Evolutionary conservation across 2,113 vertebrate species (phyloP).

Genomic region (Cyanoramphus novaezelandiae): DNA sequence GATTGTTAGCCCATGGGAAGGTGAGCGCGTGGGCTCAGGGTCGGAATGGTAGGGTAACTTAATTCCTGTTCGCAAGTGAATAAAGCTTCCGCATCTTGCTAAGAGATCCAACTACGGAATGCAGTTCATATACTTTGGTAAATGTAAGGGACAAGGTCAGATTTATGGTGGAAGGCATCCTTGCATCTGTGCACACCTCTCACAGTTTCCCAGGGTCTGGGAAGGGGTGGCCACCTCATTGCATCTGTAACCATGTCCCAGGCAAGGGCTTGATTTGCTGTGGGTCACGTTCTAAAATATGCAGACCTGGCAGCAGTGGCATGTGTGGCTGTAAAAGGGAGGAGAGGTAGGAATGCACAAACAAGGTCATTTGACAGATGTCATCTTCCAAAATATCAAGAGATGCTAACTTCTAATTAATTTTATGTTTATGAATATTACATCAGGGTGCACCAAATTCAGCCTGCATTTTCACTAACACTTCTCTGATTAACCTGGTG

Average conservation of each 20-base stretch:
- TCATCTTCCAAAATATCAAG: neutral
- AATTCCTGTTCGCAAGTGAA: neutral
- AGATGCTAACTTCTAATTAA: neutral
- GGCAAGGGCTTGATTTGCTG: neutral
- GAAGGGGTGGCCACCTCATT: neutral
- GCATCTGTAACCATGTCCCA: fast-evolving
- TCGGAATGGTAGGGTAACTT: neutral
- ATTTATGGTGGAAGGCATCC: neutral
- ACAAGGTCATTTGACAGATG: neutral
- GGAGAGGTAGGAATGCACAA: neutral
- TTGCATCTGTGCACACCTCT: neutral
- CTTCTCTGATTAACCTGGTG: neutral
- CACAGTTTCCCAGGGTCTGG: neutral
- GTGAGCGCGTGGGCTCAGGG: fast-evolving
- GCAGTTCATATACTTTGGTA: fast-evolving
- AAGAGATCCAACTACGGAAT: neutral
- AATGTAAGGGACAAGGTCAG: neutral
- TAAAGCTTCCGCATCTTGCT: neutral
- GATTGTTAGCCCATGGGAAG: neutral
- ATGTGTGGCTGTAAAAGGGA: fast-evolving
- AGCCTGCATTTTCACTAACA: neutral
- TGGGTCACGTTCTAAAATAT: neutral
- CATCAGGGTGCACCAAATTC: neutral
- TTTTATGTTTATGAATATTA: neutral
- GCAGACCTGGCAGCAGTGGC: neutral